Percentiles rank a stretch among this genome's conserved stretches.
Conservation (phyloP, 1,140 invertebrate species). For the Drosophila rhopaloa region DNA sequence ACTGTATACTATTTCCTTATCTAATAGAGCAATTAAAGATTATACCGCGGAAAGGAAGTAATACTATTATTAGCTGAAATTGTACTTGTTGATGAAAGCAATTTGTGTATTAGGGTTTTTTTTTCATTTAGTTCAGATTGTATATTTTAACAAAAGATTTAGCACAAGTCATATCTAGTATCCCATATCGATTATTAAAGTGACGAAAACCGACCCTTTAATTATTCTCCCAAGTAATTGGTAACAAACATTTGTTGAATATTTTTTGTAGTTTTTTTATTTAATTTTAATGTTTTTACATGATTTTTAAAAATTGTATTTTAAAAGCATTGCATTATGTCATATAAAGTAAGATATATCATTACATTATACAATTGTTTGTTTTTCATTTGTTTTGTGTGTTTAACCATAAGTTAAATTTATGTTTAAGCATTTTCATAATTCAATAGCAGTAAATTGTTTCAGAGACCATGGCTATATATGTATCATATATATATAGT, state of each 20-base stretch:
- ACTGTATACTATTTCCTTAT: slow-evolving; percentile 23
- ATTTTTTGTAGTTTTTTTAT: slow-evolving; percentile 61
- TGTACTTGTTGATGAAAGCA: background rate
- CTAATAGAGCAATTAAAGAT: background rate
- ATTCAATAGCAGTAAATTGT: slow-evolving; percentile 81
- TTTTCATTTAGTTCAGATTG: too few relatives aligned
- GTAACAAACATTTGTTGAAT: background rate
- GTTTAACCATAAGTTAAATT: slow-evolving; percentile 78
- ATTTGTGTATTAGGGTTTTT: background rate
- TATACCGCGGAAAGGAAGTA: slow-evolving; percentile 12
- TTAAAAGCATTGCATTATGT: slow-evolving; percentile 81
- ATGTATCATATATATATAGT: slow-evolving; percentile 75
- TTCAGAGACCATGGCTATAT: slow-evolving; percentile 80
- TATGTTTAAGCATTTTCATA: slow-evolving; percentile 81
- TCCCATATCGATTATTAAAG: too few relatives aligned
- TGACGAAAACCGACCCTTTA: too few relatives aligned
- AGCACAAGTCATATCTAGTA: too few relatives aligned
- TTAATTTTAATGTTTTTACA: slow-evolving; percentile 79
- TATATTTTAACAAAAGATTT: too few relatives aligned
- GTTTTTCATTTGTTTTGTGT: slow-evolving; percentile 54
- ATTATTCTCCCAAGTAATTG: too few relatives aligned
- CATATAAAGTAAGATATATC: slow-evolving; percentile 80
- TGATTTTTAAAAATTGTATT: slow-evolving; percentile 82
- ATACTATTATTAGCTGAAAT: slow-evolving; percentile 8
- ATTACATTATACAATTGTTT: slow-evolving; percentile 78